These are phyloP conservation scores for Pachypanchax playfairii DNA, from an alignment of 2,113 vertebrate genomes.

Conservation along the genomic window DNA sequence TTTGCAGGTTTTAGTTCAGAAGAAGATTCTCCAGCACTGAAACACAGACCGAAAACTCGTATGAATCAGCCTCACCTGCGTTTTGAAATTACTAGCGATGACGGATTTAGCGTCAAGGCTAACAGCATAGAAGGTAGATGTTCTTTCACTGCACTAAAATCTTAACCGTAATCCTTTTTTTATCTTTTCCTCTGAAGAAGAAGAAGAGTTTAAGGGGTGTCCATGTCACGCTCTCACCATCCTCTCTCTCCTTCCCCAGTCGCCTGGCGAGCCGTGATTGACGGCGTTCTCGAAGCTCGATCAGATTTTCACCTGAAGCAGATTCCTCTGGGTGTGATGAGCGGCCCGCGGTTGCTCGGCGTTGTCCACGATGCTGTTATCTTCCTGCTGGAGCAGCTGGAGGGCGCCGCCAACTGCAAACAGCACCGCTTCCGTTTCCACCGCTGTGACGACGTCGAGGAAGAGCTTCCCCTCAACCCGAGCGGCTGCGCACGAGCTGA, in stretches of 20 bases:
- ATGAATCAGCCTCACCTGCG: slow-evolving; percentile 84
- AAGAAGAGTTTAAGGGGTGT: not conserved
- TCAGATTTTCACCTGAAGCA: slow-evolving; percentile 84
- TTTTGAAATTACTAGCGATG: slow-evolving; percentile 91
- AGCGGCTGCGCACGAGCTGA: slow-evolving; percentile 87
- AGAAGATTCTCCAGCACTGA: slow-evolving; percentile 78
- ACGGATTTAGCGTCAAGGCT: slow-evolving; percentile 87
- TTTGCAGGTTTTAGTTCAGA: slow-evolving; percentile 84
- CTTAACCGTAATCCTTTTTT: no score
- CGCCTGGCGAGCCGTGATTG: slow-evolving; percentile 88
- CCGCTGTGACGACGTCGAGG: slow-evolving; percentile 83
- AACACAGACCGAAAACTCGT: slow-evolving; percentile 74
- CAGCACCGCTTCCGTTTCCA: slow-evolving; percentile 90
- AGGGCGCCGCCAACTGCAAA: slow-evolving; percentile 84
- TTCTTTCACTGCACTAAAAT: no score
- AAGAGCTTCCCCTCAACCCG: slow-evolving; percentile 87
- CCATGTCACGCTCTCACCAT: not conserved
- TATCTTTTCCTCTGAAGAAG: not conserved
- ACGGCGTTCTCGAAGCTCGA: slow-evolving; percentile 88
- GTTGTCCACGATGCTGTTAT: slow-evolving; percentile 88
- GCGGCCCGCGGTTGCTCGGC: slow-evolving; percentile 84
- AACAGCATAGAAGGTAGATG: slow-evolving; percentile 88
- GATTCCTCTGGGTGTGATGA: slow-evolving; percentile 84
- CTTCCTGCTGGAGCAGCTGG: slow-evolving; percentile 90
- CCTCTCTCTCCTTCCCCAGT: slow-evolving; percentile 63